Evolutionary conservation across 2,888 invertebrate genomes (phyloP).

Genomic region (Tethea ocularis): DNA sequence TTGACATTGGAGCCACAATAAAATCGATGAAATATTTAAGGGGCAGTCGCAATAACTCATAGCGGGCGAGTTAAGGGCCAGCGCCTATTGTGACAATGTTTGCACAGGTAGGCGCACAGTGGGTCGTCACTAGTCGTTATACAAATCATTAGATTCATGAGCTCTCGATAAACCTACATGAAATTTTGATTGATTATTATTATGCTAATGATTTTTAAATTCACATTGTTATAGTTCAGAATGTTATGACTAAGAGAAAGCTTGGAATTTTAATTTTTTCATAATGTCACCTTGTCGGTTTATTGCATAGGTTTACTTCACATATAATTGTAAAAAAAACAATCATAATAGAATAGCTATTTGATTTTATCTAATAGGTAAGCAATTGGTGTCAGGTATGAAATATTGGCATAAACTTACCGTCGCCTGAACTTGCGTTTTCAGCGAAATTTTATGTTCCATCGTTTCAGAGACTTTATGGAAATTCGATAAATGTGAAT

Average conservation of each 20-base stretch:
- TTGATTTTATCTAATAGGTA: background rate
- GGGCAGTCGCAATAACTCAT: conserved; percentile 73
- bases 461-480: background rate
- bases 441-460: background rate
- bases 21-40: conserved; percentile 82
- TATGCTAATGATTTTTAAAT: conserved; percentile 35
- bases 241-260: conserved; percentile 8
- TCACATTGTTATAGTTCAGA: conserved; percentile 11
- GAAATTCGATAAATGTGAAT: conserved; percentile 3
- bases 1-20: conserved; percentile 83
- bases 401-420: background rate
- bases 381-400: background rate
- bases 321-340: too few relatives aligned
- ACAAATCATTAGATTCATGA: conserved; percentile 38
- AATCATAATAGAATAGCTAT: too few relatives aligned
- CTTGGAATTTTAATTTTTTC: background rate
- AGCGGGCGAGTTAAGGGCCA: conserved; percentile 55
- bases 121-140: conserved; percentile 45
- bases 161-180: conserved; percentile 34
- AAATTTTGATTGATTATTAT: conserved; percentile 45
- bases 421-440: background rate
- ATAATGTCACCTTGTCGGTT: too few relatives aligned
- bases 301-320: too few relatives aligned
- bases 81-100: conserved; percentile 59
- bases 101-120: conserved; percentile 72